These are phyloP conservation scores for Actinopyga echinites DNA, from an alignment of 53 echinoderm and acorn worm species.

Conservation along the genomic window DNA sequence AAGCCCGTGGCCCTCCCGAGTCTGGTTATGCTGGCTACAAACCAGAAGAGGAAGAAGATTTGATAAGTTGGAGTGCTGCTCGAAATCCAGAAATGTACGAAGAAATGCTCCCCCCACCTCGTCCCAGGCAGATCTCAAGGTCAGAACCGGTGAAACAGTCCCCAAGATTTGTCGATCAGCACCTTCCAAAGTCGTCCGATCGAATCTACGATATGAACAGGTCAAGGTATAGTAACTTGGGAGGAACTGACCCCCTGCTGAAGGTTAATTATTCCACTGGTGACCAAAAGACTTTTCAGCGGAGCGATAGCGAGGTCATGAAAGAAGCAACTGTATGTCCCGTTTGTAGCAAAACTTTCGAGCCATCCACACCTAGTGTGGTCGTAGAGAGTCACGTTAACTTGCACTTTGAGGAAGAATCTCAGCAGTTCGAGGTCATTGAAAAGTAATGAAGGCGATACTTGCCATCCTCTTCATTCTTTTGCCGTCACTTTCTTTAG, in stretches of 20 bases:
- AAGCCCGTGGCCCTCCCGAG: conserved; percentile 23
- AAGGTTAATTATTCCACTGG: background rate
- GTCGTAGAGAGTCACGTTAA: conserved; percentile 26
- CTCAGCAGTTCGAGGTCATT: conserved; percentile 23
- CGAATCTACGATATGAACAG: conserved; percentile 10
- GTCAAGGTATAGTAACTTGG: background rate
- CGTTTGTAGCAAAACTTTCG: conserved; percentile 22
- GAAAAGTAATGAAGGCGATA: background rate
- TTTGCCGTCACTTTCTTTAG: no score
- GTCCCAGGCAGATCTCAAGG: conserved; percentile 12
- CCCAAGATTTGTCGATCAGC: background rate
- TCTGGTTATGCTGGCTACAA: background rate
- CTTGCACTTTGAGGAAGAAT: conserved; percentile 37
- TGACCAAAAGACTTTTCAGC: background rate
- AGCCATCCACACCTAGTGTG: conserved; percentile 5
- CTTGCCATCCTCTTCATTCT: no score
- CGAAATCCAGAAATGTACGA: conserved; percentile 22
- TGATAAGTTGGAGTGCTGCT: conserved; percentile 26
- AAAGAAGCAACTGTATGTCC: conserved; percentile 9
- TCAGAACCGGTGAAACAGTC: conserved; percentile 30
- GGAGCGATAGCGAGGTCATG: background rate
- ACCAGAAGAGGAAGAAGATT: conserved; percentile 5
- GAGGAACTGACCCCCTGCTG: background rate
- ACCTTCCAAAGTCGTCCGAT: conserved; percentile 18
- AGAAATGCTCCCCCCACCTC: background rate